Evolutionary conservation across 2,797 vertebrate species (phyloP), one percentile per base, ranked within the genome.

Genomic region (Leucoraja ocellata): DNA sequence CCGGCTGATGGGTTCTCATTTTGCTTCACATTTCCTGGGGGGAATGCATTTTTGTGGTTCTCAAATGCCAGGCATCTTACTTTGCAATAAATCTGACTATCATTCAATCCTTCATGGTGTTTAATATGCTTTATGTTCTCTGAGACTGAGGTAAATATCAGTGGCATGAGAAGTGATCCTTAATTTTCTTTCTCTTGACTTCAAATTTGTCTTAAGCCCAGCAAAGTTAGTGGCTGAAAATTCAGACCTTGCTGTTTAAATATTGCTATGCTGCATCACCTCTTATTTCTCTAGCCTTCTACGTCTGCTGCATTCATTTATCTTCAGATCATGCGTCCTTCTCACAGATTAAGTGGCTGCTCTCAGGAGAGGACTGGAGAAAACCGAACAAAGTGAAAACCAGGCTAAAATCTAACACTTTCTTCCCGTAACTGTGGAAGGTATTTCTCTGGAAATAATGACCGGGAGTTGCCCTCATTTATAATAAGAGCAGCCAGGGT

Each of bases 101-200:
- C 90, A 36, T 74, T 92, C 90, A 92, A 92, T 92, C 73, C 76
- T 92, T 65, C 68, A 14, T 74, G 71, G 90, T 39, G 46, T 36
- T 91, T 76, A 74, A 76, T 92, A 74, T 58, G 46, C 21, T 92
- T 92, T 76, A 14, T 71, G 46, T 74, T 92, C 54, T 71, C 36
- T 92, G 90, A 92, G 23, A 32, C 32, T 32, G 32, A 13, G 36
- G 54, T 92, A 73, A 92, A 92, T 91, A 23, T 71, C 90, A 92
- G 65, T 92, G 39, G 71, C 36, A 92, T 58, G 23, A 92, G 90
- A 92, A 74, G 68, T 54, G 90, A 73, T 76, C 73, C 90, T 74
- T 92, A 92, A 92, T 92, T 76, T 71, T 92, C 90, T 39, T 92
- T 76, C 14, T 39, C 32, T 91, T 71, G 32, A 46, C 36, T 32